phyloP scores from a whole-genome alignment of 2,113 vertebrate genomes.

The Cyanoliseus patagonus region DNA sequence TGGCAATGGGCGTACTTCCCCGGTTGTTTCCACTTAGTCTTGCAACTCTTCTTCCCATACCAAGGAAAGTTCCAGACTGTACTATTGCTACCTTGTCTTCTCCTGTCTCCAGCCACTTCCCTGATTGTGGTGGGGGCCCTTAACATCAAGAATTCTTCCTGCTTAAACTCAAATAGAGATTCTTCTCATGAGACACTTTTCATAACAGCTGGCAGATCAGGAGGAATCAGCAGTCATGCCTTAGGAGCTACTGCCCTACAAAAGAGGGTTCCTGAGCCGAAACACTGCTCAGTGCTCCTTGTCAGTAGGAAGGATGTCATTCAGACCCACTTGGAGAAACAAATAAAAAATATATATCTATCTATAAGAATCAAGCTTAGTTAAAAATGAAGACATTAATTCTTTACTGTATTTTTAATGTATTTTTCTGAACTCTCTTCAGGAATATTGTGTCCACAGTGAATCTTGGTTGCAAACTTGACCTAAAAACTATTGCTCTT shows the following conservation, averaged over 20 bases:
- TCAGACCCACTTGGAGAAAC: not conserved
- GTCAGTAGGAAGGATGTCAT: not conserved
- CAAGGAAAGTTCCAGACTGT: not conserved
- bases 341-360: not conserved
- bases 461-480: constrained; percentile 98
- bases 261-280: not conserved
- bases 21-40: not conserved
- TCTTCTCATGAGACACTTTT: not conserved
- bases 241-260: not conserved
- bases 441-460: constrained; percentile 99
- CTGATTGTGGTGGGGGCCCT: not conserved
- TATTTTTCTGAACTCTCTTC: constrained; percentile 43
- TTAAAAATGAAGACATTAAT: not conserved
- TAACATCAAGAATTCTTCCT: not conserved
- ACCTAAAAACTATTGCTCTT: constrained; percentile 97
- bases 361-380: not conserved
- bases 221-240: not conserved
- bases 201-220: not conserved
- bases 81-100: not conserved
- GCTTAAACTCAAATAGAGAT: not conserved
- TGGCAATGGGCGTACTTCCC: not conserved
- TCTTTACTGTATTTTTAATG: not conserved
- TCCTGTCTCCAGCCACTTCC: not conserved
- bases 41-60: not conserved
- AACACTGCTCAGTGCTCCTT: not conserved